Percentiles rank a stretch among this genome's conserved stretches.
These are phyloP conservation scores for Thermophis baileyi DNA, from an alignment of 2,113 vertebrate species.

Conservation along the genomic window DNA sequence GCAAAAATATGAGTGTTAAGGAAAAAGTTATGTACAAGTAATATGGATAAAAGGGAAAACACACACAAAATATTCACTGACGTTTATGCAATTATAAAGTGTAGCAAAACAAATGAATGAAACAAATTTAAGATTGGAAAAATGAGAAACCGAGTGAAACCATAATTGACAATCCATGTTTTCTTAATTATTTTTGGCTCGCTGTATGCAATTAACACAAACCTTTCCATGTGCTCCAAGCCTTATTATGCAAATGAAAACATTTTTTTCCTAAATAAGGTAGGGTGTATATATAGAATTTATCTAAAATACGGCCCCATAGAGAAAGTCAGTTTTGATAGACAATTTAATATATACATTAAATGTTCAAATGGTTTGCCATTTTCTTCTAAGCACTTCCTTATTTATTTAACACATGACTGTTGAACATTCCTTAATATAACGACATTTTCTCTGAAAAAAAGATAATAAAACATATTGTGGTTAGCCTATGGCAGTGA, in stretches of 20 bases:
- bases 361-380: background rate
- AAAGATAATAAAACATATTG: background rate
- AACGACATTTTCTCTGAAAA: background rate
- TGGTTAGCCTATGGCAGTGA: background rate
- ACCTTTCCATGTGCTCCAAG: background rate
- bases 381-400: background rate
- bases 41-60: background rate
- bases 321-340: background rate
- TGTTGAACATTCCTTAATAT: background rate
- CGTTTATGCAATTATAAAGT: background rate
- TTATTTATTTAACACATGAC: background rate
- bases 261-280: background rate
- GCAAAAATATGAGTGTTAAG: background rate
- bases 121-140: background rate
- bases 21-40: background rate
- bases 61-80: background rate
- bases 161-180: background rate
- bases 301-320: background rate
- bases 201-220: background rate
- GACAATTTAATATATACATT: background rate
- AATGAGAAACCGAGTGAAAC: background rate
- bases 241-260: background rate
- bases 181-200: background rate
- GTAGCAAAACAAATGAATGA: background rate
- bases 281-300: background rate